phyloP scores from a whole-genome alignment of 30 jellyfish, hydroid and myxozoan species.

The Turritopsis dohrnii region DNA sequence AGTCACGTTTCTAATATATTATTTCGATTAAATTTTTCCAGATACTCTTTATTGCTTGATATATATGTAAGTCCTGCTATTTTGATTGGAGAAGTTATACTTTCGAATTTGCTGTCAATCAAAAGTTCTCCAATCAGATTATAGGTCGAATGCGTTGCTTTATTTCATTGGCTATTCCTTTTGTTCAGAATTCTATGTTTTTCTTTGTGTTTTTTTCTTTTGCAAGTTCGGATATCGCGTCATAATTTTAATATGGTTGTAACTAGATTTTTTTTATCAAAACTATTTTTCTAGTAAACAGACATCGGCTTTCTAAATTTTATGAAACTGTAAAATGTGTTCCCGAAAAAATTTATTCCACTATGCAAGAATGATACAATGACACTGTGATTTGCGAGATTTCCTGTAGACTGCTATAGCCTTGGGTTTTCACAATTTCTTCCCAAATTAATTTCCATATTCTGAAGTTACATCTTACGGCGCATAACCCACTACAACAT shows the following conservation, averaged over 20 bases:
- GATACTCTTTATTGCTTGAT: neutral
- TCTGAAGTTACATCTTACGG: no score
- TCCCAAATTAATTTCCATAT: no score
- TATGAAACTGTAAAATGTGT: no score
- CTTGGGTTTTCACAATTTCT: no score
- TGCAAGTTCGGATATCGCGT: neutral
- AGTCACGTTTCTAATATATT: neutral
- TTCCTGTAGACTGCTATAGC: no score
- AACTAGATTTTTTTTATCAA: constrained; percentile 4
- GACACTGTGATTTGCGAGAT: no score
- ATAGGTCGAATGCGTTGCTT: neutral
- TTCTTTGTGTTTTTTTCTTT: neutral
- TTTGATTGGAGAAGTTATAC: neutral
- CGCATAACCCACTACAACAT: no score
- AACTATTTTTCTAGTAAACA: neutral
- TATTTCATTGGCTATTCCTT: neutral
- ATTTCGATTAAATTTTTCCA: neutral
- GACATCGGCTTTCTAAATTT: neutral
- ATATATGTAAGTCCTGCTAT: neutral
- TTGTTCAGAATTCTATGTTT: neutral
- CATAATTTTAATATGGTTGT: constrained; percentile 10
- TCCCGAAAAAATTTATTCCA: no score
- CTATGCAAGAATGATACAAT: no score
- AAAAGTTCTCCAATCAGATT: neutral
- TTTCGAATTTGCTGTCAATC: neutral